Evolutionary conservation across 2,113 vertebrate genomes (phyloP).

Genomic region (Paralichthys olivaceus): DNA sequence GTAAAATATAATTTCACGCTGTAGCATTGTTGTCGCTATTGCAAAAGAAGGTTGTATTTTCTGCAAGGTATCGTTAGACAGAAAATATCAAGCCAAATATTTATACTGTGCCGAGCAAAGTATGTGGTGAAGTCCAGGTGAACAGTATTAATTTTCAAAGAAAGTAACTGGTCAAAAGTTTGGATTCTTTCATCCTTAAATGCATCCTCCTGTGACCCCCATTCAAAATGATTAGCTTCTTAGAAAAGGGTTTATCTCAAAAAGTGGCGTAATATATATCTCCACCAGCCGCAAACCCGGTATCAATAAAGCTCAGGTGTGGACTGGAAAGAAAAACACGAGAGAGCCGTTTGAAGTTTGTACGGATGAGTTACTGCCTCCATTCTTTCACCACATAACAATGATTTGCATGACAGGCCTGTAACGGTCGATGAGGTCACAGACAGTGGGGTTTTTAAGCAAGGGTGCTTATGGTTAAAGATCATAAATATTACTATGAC

Average conservation of each 20-base stretch:
- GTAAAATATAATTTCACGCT: neutral
- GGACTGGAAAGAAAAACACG: constrained; percentile 30
- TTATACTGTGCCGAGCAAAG: constrained; percentile 10
- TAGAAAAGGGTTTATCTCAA: constrained; percentile 54
- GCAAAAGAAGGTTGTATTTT: neutral
- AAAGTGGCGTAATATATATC: constrained; percentile 30
- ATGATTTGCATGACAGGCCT: constrained; percentile 65
- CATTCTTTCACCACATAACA: constrained; percentile 31
- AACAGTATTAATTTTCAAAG: constrained; percentile 37
- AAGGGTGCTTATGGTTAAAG: constrained; percentile 53
- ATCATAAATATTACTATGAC: constrained; percentile 63
- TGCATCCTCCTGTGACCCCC: constrained; percentile 9
- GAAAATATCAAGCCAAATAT: constrained; percentile 36
- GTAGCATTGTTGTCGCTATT: neutral
- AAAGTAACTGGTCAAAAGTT: neutral
- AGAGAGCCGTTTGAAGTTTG: constrained; percentile 45
- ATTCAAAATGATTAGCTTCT: constrained; percentile 41
- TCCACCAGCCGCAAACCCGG: constrained; percentile 18
- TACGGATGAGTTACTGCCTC: constrained; percentile 46
- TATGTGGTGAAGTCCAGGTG: constrained; percentile 27
- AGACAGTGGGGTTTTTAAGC: constrained; percentile 45
- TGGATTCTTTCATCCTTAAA: constrained; percentile 45
- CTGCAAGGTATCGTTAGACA: constrained; percentile 4
- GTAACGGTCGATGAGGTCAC: constrained; percentile 60
- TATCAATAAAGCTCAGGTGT: constrained; percentile 59